Conservation (phyloP, 2,113 vertebrate species). For the Neolamprologus caudopunctatus region DNA sequence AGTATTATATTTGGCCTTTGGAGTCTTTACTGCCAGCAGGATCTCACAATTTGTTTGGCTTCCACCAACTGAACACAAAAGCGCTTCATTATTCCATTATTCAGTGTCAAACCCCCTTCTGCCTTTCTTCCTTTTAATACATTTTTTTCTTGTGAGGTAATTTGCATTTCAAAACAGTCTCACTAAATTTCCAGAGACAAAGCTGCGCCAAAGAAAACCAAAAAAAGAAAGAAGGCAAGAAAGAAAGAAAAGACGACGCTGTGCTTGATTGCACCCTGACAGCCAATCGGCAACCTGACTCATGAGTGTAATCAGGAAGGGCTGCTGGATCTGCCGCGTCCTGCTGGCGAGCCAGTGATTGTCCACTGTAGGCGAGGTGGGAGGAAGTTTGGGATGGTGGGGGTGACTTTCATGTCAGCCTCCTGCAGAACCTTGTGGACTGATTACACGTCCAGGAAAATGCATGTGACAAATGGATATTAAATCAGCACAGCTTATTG, state of each 20-base stretch:
- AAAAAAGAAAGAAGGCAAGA: not conserved
- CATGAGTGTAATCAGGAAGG: conserved; percentile 55
- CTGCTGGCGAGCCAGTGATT: conserved; percentile 47
- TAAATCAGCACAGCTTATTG: conserved; percentile 66
- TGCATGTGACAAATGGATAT: conserved; percentile 60
- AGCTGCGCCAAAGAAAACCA: not conserved
- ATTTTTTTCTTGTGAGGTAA: not conserved
- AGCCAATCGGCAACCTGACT: conserved; percentile 33
- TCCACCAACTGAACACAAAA: not conserved
- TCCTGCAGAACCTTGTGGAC: conserved; percentile 42
- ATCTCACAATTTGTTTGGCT: not conserved
- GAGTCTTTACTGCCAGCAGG: not conserved
- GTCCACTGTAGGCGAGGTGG: conserved; percentile 18
- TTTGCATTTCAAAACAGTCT: conserved; percentile 3
- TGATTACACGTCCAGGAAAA: conserved; percentile 61
- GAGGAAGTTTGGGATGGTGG: not conserved
- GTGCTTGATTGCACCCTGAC: conserved; percentile 19
- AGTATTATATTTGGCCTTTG: not conserved
- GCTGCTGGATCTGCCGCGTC: conserved; percentile 23
- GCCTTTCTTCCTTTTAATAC: not conserved
- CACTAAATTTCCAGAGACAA: not conserved
- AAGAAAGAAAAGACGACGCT: not conserved
- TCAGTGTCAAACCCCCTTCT: not conserved
- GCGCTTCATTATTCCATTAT: not conserved
- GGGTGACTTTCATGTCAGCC: conserved; percentile 33